Evolutionary conservation across 2,797 vertebrate genomes (phyloP).

Genomic region (Darevskia nairensis): DNA sequence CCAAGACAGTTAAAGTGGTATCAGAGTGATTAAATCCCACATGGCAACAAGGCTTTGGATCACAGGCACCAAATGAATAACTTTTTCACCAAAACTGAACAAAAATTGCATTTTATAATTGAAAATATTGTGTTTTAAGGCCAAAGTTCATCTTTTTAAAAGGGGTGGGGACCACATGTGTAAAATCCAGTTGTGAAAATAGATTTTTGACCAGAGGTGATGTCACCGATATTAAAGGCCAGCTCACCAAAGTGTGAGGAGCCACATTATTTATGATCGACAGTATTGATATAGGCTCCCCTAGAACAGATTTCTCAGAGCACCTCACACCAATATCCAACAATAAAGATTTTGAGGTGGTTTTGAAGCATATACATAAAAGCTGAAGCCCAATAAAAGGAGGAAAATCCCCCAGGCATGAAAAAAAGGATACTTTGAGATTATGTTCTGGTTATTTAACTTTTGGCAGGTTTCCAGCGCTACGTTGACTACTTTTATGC

Average conservation of each 20-base stretch:
- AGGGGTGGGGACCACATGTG: background rate
- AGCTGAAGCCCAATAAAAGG: background rate
- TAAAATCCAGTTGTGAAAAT: background rate
- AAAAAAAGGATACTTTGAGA: conserved; percentile 1
- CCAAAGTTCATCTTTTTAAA: background rate
- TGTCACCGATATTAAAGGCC: background rate
- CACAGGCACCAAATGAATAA: too few species aligned
- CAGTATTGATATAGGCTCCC: background rate
- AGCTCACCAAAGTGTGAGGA: background rate
- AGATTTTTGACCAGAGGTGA: background rate
- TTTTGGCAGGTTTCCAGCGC: background rate
- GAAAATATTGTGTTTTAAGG: background rate
- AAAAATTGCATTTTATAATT: background rate
- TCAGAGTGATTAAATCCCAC: too few species aligned
- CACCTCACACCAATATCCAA: background rate
- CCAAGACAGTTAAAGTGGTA: too few species aligned
- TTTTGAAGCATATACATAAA: conserved; percentile 22
- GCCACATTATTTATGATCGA: conserved; percentile 17
- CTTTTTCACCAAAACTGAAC: too few species aligned
- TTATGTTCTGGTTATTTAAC: conserved; percentile 26
- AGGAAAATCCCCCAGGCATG: conserved; percentile 17
- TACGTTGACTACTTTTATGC: background rate
- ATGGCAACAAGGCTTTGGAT: too few species aligned
- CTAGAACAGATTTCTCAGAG: background rate
- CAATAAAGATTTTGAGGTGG: conserved; percentile 13